phyloP scores from a whole-genome alignment of 64 coral and sea anemone genomes.

The Trachythela sp. region DNA sequence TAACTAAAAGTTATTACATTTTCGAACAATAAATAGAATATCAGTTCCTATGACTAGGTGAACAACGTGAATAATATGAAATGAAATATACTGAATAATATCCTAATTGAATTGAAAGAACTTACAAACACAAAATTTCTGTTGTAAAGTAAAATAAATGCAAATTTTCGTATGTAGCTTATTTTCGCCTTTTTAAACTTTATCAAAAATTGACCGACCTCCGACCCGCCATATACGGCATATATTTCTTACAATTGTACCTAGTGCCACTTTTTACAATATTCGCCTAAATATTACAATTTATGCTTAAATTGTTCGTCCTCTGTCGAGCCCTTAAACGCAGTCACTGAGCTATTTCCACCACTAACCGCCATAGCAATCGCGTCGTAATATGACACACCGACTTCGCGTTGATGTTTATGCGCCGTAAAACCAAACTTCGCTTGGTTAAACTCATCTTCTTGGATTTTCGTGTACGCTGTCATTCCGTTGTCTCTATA shows the following conservation, averaged over 20 bases:
- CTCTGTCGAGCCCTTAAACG: conserved; percentile 83
- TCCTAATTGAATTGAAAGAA: no score
- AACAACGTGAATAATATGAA: no score
- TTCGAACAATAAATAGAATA: neutral
- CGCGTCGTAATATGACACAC: conserved; percentile 84
- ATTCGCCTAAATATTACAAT: neutral
- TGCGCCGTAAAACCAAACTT: conserved; percentile 90
- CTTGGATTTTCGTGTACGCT: conserved; percentile 90
- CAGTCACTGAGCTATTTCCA: conserved; percentile 80
- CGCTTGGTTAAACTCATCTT: conserved; percentile 93
- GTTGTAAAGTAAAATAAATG: no score
- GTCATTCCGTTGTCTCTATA: conserved; percentile 80
- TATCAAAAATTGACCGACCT: neutral
- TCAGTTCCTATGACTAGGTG: no score
- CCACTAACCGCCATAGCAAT: conserved; percentile 95
- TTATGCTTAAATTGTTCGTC: conserved; percentile 82
- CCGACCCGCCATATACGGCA: neutral
- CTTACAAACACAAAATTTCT: no score
- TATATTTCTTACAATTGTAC: neutral
- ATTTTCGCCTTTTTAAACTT: neutral
- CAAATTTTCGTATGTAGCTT: neutral
- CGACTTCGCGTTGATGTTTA: conserved; percentile 97
- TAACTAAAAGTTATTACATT: neutral
- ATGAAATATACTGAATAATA: no score
- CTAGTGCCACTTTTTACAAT: neutral